phyloP scores from a whole-genome alignment of 2,888 invertebrate genomes.

The Cephus runcator region DNA sequence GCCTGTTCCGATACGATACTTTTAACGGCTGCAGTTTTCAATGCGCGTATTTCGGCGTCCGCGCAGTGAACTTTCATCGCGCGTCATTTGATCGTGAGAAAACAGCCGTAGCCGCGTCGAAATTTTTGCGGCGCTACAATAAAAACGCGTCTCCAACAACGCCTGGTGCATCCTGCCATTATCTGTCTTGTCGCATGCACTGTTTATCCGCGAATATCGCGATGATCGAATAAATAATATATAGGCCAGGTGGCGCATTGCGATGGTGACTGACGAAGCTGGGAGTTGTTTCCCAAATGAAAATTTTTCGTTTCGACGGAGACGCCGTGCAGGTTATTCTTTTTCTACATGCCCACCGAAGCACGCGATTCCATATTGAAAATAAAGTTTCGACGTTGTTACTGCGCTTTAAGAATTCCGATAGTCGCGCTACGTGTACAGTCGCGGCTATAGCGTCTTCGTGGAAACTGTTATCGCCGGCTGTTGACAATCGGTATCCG shows the following conservation, averaged over 20 bases:
- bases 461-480: not conserved
- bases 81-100: not conserved
- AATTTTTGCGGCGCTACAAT: not conserved
- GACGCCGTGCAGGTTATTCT: not conserved
- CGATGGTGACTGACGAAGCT: conserved; percentile 11
- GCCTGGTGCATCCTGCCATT: not conserved
- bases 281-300: conserved; percentile 26
- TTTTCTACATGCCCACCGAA: no score
- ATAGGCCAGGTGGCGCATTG: conserved; percentile 12
- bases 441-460: not conserved
- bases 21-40: not conserved
- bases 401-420: not conserved
- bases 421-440: not conserved
- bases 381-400: not conserved
- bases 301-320: conserved; percentile 25
- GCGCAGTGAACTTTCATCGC: not conserved
- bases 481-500: not conserved
- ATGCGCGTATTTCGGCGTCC: not conserved
- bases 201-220: not conserved
- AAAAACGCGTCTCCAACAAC: not conserved
- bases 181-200: not conserved
- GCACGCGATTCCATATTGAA: not conserved
- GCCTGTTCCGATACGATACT: not conserved
- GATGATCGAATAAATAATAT: conserved; percentile 4
- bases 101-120: no score